phyloP scores from a whole-genome alignment of 2,113 vertebrate species.

The Rhinichthys klamathensis region DNA sequence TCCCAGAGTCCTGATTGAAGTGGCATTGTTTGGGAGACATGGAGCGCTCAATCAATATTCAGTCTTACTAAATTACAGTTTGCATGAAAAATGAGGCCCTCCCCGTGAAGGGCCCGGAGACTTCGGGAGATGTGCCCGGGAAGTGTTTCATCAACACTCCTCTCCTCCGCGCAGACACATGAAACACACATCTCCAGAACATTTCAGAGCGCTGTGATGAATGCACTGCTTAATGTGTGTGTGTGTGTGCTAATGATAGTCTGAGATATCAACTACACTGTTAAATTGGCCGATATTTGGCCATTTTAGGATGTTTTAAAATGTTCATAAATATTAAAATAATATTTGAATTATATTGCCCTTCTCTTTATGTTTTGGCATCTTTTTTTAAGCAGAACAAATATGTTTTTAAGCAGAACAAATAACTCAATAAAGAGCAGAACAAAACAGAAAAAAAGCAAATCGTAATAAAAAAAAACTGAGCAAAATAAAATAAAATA shows the following conservation, averaged over 20 bases:
- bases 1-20: slow-evolving; percentile 81
- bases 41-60: slow-evolving; percentile 79
- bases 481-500: too few relatives aligned
- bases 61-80: slow-evolving; percentile 83
- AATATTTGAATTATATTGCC: not conserved
- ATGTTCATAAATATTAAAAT: not conserved
- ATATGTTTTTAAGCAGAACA: not conserved
- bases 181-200: not conserved
- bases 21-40: slow-evolving; percentile 84
- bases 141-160: slow-evolving; percentile 40
- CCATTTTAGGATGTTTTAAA: not conserved
- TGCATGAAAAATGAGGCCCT: slow-evolving; percentile 83
- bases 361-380: not conserved
- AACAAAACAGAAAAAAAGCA: not conserved
- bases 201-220: slow-evolving; percentile 18
- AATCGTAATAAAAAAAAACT: not conserved
- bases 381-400: not conserved
- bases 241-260: not conserved
- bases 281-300: not conserved
- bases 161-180: slow-evolving; percentile 33
- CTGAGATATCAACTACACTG: not conserved
- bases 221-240: not conserved
- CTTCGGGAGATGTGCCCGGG: slow-evolving; percentile 46
- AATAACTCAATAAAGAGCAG: not conserved
- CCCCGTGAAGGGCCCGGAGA: slow-evolving; percentile 59